These are phyloP conservation scores for Leucoraja erinaceus DNA, from an alignment of 2,113 vertebrate genomes.

Conservation along the genomic window DNA sequence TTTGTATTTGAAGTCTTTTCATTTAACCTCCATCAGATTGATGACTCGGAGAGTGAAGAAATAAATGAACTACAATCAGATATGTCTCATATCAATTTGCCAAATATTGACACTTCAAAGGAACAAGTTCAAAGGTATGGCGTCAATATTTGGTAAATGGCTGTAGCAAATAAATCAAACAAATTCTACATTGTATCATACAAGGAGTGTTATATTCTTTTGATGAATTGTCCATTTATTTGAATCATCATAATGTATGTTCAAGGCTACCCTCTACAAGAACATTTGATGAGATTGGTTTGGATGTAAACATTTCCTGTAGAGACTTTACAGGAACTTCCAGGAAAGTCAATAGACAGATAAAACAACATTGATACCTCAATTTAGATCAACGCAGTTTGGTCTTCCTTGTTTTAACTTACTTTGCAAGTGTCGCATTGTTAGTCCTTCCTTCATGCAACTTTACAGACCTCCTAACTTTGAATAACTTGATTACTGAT, in stretches of 20 bases:
- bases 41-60: conserved; percentile 2
- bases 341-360: too few species aligned
- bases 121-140: conserved; percentile 27
- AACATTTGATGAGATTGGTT: too few species aligned
- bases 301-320: too few species aligned
- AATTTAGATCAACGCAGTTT: too few species aligned
- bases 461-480: too few species aligned
- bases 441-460: too few species aligned
- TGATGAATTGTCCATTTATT: too few species aligned
- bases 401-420: neutral
- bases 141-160: neutral
- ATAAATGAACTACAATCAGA: neutral
- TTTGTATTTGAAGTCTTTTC: neutral
- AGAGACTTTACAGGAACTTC: too few species aligned
- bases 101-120: conserved; percentile 22
- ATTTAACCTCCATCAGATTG: conserved; percentile 17
- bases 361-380: too few species aligned
- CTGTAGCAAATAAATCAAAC: neutral
- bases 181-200: neutral
- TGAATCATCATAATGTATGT: too few species aligned
- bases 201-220: neutral
- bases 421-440: neutral
- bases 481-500: neutral
- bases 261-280: too few species aligned
- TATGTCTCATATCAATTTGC: conserved; percentile 1